phyloP scores from a whole-genome alignment of 2,888 invertebrate genomes.

The Cephus spinipes region DNA sequence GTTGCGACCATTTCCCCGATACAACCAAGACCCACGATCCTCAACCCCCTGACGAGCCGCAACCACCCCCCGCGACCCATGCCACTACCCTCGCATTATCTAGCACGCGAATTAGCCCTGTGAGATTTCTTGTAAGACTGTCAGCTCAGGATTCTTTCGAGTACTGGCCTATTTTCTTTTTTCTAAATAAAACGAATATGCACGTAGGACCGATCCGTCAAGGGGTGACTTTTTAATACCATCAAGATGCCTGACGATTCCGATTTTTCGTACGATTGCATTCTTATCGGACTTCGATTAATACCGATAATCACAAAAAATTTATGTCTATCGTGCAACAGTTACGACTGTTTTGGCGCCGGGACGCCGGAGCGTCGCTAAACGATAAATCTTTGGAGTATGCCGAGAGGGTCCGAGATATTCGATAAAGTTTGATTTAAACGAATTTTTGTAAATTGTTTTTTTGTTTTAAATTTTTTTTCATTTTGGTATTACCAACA shows the following conservation, averaged over 20 bases:
- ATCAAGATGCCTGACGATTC: neutral
- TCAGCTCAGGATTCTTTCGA: neutral
- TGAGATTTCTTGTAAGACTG: slow-evolving; percentile 29
- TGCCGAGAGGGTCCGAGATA: neutral
- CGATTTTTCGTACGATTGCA: neutral
- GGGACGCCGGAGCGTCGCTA: slow-evolving; percentile 22
- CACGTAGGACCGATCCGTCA: neutral
- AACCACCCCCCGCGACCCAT: slow-evolving; percentile 36
- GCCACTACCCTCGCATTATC: slow-evolving; percentile 52
- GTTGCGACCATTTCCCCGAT: slow-evolving; percentile 36
- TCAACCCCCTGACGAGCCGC: neutral
- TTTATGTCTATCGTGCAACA: slow-evolving; percentile 11
- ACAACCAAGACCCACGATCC: neutral
- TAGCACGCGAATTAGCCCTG: slow-evolving; percentile 65
- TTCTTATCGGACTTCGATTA: neutral
- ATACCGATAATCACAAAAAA: neutral
- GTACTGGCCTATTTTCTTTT: slow-evolving; percentile 45
- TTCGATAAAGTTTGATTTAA: neutral
- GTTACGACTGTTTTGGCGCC: slow-evolving; percentile 29
- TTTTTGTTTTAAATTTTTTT: too few species aligned
- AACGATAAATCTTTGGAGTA: slow-evolving; percentile 2
- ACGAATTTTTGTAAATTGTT: neutral
- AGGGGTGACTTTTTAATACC: neutral
- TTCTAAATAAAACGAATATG: slow-evolving; percentile 3
- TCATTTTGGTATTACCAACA: too few species aligned